phyloP scores from a whole-genome alignment of 2,113 vertebrate species.

The Bos taurus region ARS-UCD2.0 NC_037342.1:50189001-50189500 shows the following conservation, averaged over 20 bases:
- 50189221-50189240: neutral
- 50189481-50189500: conserved; percentile 66
- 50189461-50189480: conserved; percentile 61
- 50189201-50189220: neutral
- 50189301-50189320: neutral
- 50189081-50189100: neutral
- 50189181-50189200: neutral
- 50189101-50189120: neutral
- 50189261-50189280: neutral
- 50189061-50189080: neutral
- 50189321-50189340: neutral
- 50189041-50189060: neutral
- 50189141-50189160: neutral
- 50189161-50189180: neutral
- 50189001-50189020: neutral
- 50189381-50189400: neutral
- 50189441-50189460: conserved; percentile 52
- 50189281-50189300: neutral
- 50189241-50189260: neutral
- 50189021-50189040: neutral
- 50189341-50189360: neutral
- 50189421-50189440: conserved; percentile 18
- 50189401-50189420: neutral
- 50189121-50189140: neutral
- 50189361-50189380: neutral